phyloP scores from a whole-genome alignment of 2,113 vertebrate genomes.

The Thomomys bottae region DNA sequence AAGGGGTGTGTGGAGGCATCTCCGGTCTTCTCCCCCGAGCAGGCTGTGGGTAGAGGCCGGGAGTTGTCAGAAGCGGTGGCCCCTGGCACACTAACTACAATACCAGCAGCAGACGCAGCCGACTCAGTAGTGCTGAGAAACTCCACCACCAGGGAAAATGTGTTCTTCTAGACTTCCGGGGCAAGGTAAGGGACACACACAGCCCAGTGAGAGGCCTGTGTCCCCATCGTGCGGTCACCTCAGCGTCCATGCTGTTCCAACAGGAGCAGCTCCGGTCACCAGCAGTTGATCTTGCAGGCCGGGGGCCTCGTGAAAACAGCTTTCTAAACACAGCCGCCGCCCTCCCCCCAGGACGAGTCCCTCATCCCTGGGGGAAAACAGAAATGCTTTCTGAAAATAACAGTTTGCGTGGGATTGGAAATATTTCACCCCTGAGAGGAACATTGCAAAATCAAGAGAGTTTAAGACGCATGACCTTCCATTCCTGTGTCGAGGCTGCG shows the following conservation, averaged over 20 bases:
- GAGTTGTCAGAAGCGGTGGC: too few relatives aligned
- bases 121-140: too few relatives aligned
- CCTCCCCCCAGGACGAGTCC: conserved; percentile 6
- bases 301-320: not conserved
- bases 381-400: conserved; percentile 7
- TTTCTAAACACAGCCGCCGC: not conserved
- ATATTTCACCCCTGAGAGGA: not conserved
- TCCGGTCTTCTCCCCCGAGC: not conserved
- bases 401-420: not conserved
- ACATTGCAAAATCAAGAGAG: not conserved
- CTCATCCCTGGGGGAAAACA: not conserved
- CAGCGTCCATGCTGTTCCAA: fast-evolving
- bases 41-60: not conserved
- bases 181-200: too few relatives aligned
- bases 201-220: too few relatives aligned
- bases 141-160: too few relatives aligned
- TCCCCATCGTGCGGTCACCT: too few relatives aligned
- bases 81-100: too few relatives aligned
- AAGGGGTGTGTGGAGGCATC: not conserved
- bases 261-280: fast-evolving
- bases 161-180: too few relatives aligned
- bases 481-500: not conserved
- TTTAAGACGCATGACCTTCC: not conserved
- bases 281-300: fast-evolving
- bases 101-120: too few relatives aligned